Base-by-base conservation (phyloP, 2,113 vertebrate genomes). In the Saccopteryx bilineata region DNA sequence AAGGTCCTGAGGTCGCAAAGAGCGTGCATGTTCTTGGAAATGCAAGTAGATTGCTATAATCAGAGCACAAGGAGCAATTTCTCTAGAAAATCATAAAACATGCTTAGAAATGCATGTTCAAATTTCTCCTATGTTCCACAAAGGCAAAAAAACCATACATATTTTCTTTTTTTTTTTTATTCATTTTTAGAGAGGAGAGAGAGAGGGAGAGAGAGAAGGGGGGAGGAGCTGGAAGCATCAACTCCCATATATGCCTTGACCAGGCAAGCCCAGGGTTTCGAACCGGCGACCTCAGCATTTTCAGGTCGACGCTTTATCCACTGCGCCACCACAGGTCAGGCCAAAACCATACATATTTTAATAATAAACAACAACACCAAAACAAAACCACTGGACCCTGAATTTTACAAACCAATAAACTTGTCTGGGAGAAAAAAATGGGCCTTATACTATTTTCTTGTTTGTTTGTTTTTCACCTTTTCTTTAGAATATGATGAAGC, bases 51-150 rank as follows among this genome's bases (percentile, higher is more conserved):
- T 6, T 39, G 21, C 66, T 79, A 17, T 15, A 65, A 19, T 33
- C 0, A 1, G 52, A 95, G 60, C 12, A 50, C 19, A 79, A 66
- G 5, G 12, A 91, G 33, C 9, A 65, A 76, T 71, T 54, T 60
- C 79, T 71, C 56, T 28, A 91, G 39, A 88, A 90, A 92, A 86
- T 12, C 82, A 66, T 24, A 89, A 85, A 90, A 87, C 10, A 69
- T 5, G 66, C 8, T 6, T 61, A 8, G 15, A 88, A n/a, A 63
- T 28, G 19, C 7, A 31, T 33, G 31, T 72, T 80, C 48, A 95
- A 87, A 96, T 86, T 66, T 95, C 19, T 85, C 18, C 28, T 54
- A 31, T 87, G 39, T 85, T 91, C 56, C 17, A 78, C 63, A 74
- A 7, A 80, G 28, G 8, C n/a, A 96, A 96, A 90, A 94, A 33